Percentiles rank a stretch among this genome's conserved stretches.
These are phyloP conservation scores for Pediacus dermestoides DNA, from an alignment of 2,888 invertebrate genomes.

Conservation along the genomic window DNA sequence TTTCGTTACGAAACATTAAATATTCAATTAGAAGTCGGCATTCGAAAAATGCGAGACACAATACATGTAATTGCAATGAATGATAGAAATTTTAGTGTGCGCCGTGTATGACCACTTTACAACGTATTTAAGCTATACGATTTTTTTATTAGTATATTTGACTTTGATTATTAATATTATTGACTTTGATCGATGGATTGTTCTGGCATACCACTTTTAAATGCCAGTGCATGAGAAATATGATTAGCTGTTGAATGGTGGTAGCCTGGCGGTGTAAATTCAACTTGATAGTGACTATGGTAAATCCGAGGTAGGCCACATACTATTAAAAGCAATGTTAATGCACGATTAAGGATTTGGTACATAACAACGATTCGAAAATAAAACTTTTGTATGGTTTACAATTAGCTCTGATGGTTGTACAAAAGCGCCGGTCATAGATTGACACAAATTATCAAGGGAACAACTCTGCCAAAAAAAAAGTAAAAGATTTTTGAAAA, in stretches of 20 bases:
- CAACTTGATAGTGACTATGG: constrained; percentile 31
- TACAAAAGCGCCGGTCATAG: too few species aligned
- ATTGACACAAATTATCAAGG: too few species aligned
- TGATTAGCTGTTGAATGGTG: constrained; percentile 13
- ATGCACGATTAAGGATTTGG: constrained; percentile 27
- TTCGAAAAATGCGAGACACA: constrained; percentile 34
- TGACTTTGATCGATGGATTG: constrained; percentile 50
- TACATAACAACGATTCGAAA: too few species aligned
- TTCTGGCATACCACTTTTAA: constrained; percentile 36
- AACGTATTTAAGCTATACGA: constrained; percentile 15
- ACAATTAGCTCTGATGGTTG: too few species aligned
- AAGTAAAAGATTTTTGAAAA: too few species aligned
- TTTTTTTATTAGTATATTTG: constrained; percentile 30
- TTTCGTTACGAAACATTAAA: constrained; percentile 20
- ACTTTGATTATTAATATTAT: constrained; percentile 51
- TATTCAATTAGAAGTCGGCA: constrained; percentile 25
- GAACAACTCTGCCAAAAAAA: too few species aligned
- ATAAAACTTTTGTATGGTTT: too few species aligned
- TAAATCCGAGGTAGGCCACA: constrained; percentile 27
- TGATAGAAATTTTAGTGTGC: constrained; percentile 30
- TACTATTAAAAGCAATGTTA: constrained; percentile 19
- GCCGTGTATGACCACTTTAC: constrained; percentile 21
- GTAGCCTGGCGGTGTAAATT: constrained; percentile 21
- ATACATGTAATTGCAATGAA: constrained; percentile 40
- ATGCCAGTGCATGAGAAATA: constrained; percentile 32